These are phyloP conservation scores for Himalopsyche phryganea DNA, from an alignment of 1,140 invertebrate species.

Conservation along the genomic window DNA sequence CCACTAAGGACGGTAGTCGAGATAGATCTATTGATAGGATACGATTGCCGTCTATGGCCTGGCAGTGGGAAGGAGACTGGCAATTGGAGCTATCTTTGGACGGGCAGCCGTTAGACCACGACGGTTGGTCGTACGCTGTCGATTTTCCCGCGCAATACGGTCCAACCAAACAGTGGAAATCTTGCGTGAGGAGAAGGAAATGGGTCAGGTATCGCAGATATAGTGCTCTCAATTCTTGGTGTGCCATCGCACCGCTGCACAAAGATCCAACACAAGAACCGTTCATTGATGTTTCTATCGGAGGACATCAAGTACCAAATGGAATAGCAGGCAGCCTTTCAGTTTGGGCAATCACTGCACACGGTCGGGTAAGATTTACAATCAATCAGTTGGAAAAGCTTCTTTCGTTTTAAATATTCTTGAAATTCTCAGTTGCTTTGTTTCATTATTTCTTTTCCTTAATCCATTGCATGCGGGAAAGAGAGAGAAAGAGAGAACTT, in stretches of 20 bases:
- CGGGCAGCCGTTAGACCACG: slow-evolving; percentile 80
- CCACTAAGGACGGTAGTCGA: slow-evolving; percentile 74
- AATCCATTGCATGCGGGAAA: no score
- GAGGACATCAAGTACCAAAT: slow-evolving; percentile 77
- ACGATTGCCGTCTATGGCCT: slow-evolving; percentile 82
- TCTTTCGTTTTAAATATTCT: no score
- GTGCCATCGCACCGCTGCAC: slow-evolving; percentile 81
- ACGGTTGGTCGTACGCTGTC: slow-evolving; percentile 92
- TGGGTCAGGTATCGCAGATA: slow-evolving; percentile 86
- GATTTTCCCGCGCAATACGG: slow-evolving; percentile 87
- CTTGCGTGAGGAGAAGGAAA: slow-evolving; percentile 83
- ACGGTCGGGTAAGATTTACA: slow-evolving; percentile 66
- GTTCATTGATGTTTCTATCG: slow-evolving; percentile 77
- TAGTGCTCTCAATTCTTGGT: slow-evolving; percentile 87
- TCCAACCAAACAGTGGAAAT: slow-evolving; percentile 83
- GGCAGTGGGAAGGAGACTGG: slow-evolving; percentile 95
- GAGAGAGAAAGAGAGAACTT: no score
- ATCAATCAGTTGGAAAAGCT: no score
- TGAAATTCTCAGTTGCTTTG: no score
- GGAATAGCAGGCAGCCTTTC: slow-evolving; percentile 67
- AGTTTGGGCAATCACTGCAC: slow-evolving; percentile 89
- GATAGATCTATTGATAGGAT: slow-evolving; percentile 77
- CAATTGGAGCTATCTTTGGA: slow-evolving; percentile 82
- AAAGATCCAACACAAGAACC: slow-evolving; percentile 80
- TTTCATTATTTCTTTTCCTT: no score